Evolutionary conservation across 2,113 vertebrate species (phyloP).

Genomic region (Centropristis striata): DNA sequence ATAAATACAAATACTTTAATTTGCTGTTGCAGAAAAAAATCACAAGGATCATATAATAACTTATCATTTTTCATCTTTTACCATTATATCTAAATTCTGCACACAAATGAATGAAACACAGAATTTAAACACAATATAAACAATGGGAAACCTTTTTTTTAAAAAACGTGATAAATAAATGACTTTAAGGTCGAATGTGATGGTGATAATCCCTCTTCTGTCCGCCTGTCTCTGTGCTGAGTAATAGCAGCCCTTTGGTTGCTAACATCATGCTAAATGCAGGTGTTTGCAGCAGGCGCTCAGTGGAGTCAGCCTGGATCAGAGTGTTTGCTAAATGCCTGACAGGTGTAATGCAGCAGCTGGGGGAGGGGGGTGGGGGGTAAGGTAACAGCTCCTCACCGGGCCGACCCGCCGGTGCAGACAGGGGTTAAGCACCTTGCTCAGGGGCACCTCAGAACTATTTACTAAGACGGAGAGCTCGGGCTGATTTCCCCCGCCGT

Average conservation of each 20-base stretch:
- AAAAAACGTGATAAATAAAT: too few relatives aligned
- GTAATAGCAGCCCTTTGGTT: not conserved
- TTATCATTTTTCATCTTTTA: too few relatives aligned
- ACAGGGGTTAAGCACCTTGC: conserved; percentile 42
- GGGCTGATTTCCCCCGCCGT: conserved; percentile 36
- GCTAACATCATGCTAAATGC: not conserved
- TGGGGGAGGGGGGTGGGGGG: not conserved
- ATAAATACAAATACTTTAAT: too few relatives aligned
- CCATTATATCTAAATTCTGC: too few relatives aligned
- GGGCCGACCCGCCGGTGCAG: not conserved
- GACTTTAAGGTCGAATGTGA: too few relatives aligned
- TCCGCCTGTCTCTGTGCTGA: too few relatives aligned
- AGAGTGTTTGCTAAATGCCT: conserved; percentile 3
- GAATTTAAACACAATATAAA: too few relatives aligned
- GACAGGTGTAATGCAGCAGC: conserved; percentile 16
- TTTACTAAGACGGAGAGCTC: conserved; percentile 46
- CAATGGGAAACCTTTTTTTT: too few relatives aligned
- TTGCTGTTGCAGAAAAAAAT: too few relatives aligned
- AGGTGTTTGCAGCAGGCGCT: not conserved
- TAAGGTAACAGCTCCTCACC: not conserved
- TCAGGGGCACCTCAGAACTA: conserved; percentile 40
- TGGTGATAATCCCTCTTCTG: too few relatives aligned
- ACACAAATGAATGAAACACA: too few relatives aligned
- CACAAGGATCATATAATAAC: too few relatives aligned
- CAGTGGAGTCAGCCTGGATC: not conserved